phyloP scores from a whole-genome alignment of 2,113 vertebrate genomes.

The Microtus richardsoni region DNA sequence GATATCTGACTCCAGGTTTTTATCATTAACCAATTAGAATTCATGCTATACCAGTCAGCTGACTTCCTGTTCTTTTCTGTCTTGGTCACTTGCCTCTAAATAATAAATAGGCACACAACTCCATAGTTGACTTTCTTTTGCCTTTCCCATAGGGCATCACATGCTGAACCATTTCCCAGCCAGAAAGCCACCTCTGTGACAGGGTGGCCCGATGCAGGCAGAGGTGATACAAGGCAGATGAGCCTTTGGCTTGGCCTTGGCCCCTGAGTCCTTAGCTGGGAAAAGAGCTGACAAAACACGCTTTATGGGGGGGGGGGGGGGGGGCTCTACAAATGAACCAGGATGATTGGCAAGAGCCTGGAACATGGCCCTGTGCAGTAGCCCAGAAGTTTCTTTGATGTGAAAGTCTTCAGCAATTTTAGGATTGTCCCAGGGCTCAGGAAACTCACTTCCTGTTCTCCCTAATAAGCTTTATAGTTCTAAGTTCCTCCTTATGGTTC shows the following conservation, averaged over 20 bases:
- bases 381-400: rapidly evolving
- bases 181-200: rapidly evolving
- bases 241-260: not conserved
- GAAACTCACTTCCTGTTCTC: rapidly evolving
- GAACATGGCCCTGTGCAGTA: rapidly evolving
- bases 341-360: not conserved
- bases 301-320: rapidly evolving
- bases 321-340: not conserved
- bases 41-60: too few relatives aligned
- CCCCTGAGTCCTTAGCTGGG: not conserved
- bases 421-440: rapidly evolving
- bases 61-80: not conserved
- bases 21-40: too few relatives aligned
- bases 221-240: too few relatives aligned
- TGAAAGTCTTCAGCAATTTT: rapidly evolving
- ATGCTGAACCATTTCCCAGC: not conserved
- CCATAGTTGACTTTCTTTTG: rapidly evolving
- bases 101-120: not conserved
- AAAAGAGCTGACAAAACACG: rapidly evolving
- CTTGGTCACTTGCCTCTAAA: rapidly evolving
- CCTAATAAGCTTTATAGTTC: not conserved
- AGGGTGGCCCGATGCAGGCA: rapidly evolving
- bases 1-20: too few relatives aligned
- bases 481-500: not conserved
- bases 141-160: rapidly evolving